Evolutionary conservation across 2,888 invertebrate genomes (phyloP).

Genomic region (Athetis lepigone): DNA sequence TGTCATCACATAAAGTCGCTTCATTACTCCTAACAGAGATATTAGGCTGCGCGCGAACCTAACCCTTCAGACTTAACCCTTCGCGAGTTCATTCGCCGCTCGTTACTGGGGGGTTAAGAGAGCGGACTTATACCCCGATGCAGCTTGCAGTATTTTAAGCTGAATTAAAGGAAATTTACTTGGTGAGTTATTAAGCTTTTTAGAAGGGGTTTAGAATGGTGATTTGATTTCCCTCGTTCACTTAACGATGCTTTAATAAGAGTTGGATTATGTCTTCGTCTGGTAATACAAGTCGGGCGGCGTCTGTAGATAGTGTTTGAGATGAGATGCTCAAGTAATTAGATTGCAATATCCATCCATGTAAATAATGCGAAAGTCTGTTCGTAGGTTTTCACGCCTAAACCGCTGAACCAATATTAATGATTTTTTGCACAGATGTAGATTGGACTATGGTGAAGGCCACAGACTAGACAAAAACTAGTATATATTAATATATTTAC

Average conservation of each 20-base stretch:
- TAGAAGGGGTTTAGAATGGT: constrained; percentile 63
- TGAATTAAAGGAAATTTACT: constrained; percentile 77
- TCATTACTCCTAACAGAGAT: constrained; percentile 69
- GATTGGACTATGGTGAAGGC: too few relatives aligned
- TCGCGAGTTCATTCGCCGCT: constrained; percentile 70
- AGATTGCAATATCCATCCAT: too few relatives aligned
- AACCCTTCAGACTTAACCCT: constrained; percentile 68
- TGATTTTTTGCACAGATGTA: too few relatives aligned
- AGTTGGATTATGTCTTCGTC: constrained; percentile 19
- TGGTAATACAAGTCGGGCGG: too few relatives aligned
- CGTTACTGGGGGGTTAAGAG: constrained; percentile 81
- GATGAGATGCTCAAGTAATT: too few relatives aligned
- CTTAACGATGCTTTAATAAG: constrained; percentile 33
- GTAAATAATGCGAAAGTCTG: too few relatives aligned
- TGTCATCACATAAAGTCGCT: constrained; percentile 56
- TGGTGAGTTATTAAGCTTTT: constrained; percentile 74
- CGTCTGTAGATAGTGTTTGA: too few relatives aligned
- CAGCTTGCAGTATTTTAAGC: constrained; percentile 77
- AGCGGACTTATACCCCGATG: constrained; percentile 67
- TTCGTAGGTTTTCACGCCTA: too few relatives aligned
- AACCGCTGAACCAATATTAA: too few relatives aligned
- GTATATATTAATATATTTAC: too few relatives aligned
- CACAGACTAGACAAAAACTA: too few relatives aligned
- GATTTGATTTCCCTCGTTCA: constrained; percentile 47
- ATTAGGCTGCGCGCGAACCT: constrained; percentile 66